Evolutionary conservation across 2,113 vertebrate species (phyloP).

Genomic region (Brachypodius melanocephalos): DNA sequence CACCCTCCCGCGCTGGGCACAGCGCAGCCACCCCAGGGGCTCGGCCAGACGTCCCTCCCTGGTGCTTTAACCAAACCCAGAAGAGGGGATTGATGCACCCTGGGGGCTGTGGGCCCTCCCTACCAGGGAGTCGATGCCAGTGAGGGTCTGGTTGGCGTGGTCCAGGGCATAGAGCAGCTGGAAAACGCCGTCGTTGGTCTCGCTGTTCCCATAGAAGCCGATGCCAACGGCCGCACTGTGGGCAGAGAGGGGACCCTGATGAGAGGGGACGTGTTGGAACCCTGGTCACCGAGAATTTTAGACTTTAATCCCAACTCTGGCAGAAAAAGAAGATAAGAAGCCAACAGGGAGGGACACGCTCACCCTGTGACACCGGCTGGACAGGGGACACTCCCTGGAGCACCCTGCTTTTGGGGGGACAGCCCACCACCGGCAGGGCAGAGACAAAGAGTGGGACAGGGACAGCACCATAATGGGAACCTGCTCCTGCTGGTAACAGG

Average conservation of each 20-base stretch:
- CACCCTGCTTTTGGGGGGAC: fast-evolving
- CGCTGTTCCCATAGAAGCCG: constrained; percentile 98
- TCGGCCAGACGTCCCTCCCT: background rate
- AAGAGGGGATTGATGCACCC: fast-evolving
- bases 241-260: background rate
- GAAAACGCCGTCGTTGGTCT: constrained; percentile 91
- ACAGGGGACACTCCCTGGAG: fast-evolving
- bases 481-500: fast-evolving
- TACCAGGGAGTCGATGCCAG: constrained; percentile 88
- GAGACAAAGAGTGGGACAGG: background rate
- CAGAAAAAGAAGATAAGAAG: too few relatives aligned
- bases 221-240: constrained; percentile 85
- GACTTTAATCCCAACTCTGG: too few relatives aligned
- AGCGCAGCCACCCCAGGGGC: background rate
- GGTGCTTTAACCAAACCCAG: background rate
- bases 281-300: too few relatives aligned
- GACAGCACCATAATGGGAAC: fast-evolving
- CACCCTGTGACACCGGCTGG: fast-evolving
- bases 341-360: background rate
- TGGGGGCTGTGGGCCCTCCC: background rate
- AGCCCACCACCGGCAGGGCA: fast-evolving
- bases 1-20: background rate
- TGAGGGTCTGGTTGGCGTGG: constrained; percentile 90
- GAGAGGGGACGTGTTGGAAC: background rate
- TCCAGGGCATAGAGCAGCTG: constrained; percentile 93